These are phyloP conservation scores for Phyllotreta cruciferae DNA, from an alignment of 2,888 invertebrate species.

Conservation along the genomic window DNA sequence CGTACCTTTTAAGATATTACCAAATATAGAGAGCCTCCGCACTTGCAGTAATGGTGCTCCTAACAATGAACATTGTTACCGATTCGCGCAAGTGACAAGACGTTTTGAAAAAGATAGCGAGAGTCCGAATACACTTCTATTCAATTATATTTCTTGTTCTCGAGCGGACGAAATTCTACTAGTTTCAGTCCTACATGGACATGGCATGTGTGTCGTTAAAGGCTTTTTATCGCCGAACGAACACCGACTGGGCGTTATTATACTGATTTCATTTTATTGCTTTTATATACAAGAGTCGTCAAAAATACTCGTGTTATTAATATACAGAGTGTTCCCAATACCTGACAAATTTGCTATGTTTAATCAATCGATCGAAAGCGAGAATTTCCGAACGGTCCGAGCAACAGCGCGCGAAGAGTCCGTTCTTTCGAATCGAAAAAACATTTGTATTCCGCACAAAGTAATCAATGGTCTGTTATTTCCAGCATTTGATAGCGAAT, in stretches of 20 bases:
- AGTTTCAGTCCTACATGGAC: slow-evolving; percentile 23
- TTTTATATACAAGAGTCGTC: not conserved
- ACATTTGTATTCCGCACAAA: slow-evolving; percentile 22
- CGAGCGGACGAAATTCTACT: slow-evolving; percentile 17
- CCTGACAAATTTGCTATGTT: not conserved
- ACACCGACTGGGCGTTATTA: slow-evolving; percentile 3
- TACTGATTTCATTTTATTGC: not conserved
- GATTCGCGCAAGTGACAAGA: slow-evolving; percentile 30
- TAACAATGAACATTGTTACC: slow-evolving; percentile 36
- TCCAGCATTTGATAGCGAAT: slow-evolving; percentile 29
- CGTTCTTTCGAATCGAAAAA: slow-evolving; percentile 12
- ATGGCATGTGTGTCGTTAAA: slow-evolving; percentile 14
- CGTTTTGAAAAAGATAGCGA: slow-evolving; percentile 20
- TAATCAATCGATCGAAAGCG: not conserved
- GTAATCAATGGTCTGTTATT: slow-evolving; percentile 30
- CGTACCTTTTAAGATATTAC: slow-evolving; percentile 30
- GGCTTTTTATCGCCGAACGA: slow-evolving; percentile 9
- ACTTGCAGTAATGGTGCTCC: slow-evolving; percentile 30
- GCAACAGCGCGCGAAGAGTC: slow-evolving; percentile 8
- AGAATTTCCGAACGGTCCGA: not conserved
- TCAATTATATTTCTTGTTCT: slow-evolving; percentile 27
- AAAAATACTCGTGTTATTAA: not conserved
- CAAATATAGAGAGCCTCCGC: slow-evolving; percentile 27
- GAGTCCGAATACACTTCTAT: slow-evolving; percentile 14
- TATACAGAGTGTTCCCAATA: too few relatives aligned